Percentiles rank a stretch among this genome's conserved stretches.
These are phyloP conservation scores for Parazoanthus darwini DNA, from an alignment of 92 coral and sea anemone species.

Conservation along the genomic window DNA sequence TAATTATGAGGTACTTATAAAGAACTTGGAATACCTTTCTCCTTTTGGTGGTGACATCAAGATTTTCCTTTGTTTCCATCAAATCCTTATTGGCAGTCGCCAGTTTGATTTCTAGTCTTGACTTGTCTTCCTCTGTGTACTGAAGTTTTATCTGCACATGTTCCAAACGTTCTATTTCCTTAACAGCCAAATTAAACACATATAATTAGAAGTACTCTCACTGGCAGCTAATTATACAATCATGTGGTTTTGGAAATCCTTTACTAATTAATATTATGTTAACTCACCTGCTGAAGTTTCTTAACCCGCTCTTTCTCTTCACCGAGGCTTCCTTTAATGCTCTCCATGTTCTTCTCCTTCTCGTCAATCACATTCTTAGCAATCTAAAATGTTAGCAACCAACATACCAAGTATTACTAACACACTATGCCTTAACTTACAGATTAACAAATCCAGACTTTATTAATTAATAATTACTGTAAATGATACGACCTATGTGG, in stretches of 20 bases:
- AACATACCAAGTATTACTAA: not conserved
- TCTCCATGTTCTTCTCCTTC: constrained; percentile 88
- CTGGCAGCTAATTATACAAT: not conserved
- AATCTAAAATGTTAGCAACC: constrained; percentile 55
- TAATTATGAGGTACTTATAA: not conserved
- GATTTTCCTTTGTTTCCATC: constrained; percentile 57
- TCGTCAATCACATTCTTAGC: constrained; percentile 87
- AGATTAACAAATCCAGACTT: too few species aligned
- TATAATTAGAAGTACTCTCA: not conserved
- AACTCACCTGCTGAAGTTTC: constrained; percentile 64
- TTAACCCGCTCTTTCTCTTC: constrained; percentile 64
- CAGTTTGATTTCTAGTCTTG: constrained; percentile 70
- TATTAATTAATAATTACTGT: too few species aligned
- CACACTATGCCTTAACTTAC: too few species aligned
- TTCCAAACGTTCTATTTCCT: constrained; percentile 58
- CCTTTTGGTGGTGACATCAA: constrained; percentile 59
- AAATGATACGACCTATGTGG: too few species aligned
- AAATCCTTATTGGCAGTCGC: constrained; percentile 67
- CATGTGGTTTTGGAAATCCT: not conserved
- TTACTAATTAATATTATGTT: too few species aligned
- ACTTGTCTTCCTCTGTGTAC: constrained; percentile 73
- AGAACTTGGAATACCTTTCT: constrained; percentile 51
- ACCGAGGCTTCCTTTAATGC: constrained; percentile 59
- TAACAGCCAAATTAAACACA: not conserved
- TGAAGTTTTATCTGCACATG: constrained; percentile 68